A percentile compares a stretch with the other conserved stretches of the same genome.
Evolutionary conservation across 2,797 vertebrate species (phyloP).

Genomic region (Aphelocoma californica): DNA sequence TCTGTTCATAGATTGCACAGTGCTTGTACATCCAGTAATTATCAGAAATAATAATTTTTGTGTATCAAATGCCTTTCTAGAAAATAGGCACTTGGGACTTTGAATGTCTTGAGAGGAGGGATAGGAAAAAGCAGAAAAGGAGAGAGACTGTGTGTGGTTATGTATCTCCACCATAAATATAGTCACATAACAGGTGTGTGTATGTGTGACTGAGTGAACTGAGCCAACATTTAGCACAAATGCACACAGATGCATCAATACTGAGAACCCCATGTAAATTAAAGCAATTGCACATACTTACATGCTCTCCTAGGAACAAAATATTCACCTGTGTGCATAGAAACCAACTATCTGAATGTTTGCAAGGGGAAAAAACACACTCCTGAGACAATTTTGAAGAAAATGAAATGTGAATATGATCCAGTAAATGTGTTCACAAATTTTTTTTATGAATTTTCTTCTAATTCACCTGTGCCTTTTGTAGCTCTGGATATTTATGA

Average conservation of each 20-base stretch:
- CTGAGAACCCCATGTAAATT: background rate
- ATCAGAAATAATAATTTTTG: background rate
- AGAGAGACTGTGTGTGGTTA: background rate
- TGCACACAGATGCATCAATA: background rate
- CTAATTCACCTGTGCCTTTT: background rate
- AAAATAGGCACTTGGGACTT: background rate
- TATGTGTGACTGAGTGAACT: background rate
- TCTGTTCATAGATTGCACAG: background rate
- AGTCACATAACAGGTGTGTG: background rate
- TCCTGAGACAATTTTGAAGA: background rate
- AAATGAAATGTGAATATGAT: background rate
- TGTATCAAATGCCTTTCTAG: background rate
- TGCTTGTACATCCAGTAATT: background rate
- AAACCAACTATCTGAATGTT: background rate
- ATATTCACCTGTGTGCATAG: background rate
- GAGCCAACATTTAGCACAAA: background rate
- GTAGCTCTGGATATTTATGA: background rate
- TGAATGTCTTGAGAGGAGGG: background rate
- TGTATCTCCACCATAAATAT: background rate
- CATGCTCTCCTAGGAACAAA: background rate
- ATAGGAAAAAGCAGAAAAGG: background rate
- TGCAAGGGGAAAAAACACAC: background rate
- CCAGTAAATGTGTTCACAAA: background rate
- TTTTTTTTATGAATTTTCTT: background rate
- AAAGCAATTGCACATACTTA: background rate